Conservation (phyloP, 2,113 vertebrate species). For the Stigmatopora nigra region DNA sequence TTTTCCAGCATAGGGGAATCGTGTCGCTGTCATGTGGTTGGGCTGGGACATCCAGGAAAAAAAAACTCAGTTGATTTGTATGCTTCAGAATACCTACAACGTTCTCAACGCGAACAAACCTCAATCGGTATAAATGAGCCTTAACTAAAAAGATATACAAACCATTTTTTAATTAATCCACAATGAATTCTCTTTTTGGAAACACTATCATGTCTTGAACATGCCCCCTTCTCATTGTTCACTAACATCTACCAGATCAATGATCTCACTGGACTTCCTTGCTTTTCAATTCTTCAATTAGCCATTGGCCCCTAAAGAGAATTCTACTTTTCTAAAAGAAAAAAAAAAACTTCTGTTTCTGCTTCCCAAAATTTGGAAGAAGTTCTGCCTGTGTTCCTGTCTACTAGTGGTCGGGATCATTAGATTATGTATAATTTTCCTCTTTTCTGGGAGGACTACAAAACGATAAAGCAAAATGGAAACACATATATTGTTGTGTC, state of each 20-base stretch:
- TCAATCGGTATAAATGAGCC: too few species aligned
- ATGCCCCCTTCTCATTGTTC: conserved; percentile 59
- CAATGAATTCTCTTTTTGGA: too few species aligned
- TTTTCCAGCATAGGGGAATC: too few species aligned
- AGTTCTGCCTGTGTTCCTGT: conserved; percentile 41
- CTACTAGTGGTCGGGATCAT: conserved; percentile 45
- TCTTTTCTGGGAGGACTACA: conserved; percentile 37
- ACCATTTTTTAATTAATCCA: too few species aligned
- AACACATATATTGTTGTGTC: conserved; percentile 11
- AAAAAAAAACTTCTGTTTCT: conserved; percentile 44
- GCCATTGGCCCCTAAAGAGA: conserved; percentile 44
- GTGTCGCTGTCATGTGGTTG: too few species aligned
- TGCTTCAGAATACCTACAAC: too few species aligned
- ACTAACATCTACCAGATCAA: conserved; percentile 58
- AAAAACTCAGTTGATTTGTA: too few species aligned
- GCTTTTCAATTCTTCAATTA: conserved; percentile 61
- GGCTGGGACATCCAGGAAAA: too few species aligned
- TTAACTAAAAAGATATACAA: too few species aligned
- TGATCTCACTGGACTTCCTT: conserved; percentile 55
- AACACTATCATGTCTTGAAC: too few species aligned
- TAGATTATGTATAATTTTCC: conserved; percentile 47
- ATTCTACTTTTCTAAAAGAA: conserved; percentile 41
- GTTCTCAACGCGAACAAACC: too few species aligned
- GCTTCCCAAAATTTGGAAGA: conserved; percentile 37
- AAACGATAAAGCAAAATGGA: conserved; percentile 7